These are phyloP conservation scores for Pocillopora verrucosa DNA, from an alignment of 64 coral and sea anemone genomes.

Conservation along the genomic window DNA sequence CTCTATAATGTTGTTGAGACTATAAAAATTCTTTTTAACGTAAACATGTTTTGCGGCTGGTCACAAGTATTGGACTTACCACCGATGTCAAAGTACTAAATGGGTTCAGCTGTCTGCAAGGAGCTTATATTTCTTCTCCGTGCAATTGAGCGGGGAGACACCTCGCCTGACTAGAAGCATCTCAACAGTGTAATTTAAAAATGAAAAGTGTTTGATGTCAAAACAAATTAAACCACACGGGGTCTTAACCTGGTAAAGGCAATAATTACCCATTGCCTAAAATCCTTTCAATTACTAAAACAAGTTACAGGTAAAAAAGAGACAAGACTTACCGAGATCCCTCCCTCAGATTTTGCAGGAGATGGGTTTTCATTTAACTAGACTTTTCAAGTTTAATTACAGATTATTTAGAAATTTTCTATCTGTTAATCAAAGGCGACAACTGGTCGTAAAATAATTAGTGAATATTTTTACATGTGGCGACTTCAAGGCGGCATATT, in stretches of 20 bases:
- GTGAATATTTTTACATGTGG: too few relatives aligned
- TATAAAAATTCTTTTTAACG: too few relatives aligned
- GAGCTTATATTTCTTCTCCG: too few relatives aligned
- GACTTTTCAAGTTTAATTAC: too few relatives aligned
- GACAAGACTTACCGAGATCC: not conserved
- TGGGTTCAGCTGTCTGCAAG: too few relatives aligned
- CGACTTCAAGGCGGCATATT: not conserved
- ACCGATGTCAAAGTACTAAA: too few relatives aligned
- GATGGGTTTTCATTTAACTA: too few relatives aligned
- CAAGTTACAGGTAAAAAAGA: not conserved
- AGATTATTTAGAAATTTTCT: not conserved
- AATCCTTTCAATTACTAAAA: not conserved
- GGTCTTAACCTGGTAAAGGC: not conserved
- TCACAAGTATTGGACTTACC: too few relatives aligned
- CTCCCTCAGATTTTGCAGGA: not conserved
- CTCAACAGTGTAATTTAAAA: not conserved
- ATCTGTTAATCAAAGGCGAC: not conserved
- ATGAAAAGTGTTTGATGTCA: not conserved
- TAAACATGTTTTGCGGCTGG: too few relatives aligned
- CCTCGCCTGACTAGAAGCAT: too few relatives aligned
- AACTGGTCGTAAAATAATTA: not conserved
- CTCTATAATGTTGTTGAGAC: too few relatives aligned
- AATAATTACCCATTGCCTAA: not conserved
- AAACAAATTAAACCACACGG: constrained; percentile 2
- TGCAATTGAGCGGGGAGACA: too few relatives aligned